A percentile compares a stretch with the other conserved stretches of the same genome.
These are phyloP conservation scores for Haliclona indistincta DNA, from an alignment of 37 sponge, comb jelly and placozoan genomes.

Conservation along the genomic window DNA sequence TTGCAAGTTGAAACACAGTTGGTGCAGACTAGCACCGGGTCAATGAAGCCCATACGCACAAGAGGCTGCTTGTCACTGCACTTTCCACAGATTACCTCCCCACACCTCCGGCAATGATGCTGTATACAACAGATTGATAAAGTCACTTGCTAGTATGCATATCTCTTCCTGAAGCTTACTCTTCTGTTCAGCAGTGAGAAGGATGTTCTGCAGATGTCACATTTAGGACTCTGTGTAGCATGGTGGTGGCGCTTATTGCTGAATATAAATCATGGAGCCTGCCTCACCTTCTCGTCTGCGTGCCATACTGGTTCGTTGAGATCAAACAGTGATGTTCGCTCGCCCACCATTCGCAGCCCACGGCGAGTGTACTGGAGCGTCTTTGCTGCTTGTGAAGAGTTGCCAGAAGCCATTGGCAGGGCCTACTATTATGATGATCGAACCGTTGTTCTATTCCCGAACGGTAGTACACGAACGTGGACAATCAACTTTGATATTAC, in stretches of 20 bases:
- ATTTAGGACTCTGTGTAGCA: constrained; percentile 30
- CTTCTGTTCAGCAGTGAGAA: constrained; percentile 57
- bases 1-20: constrained; percentile 54
- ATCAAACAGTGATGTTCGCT: constrained; percentile 61
- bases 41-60: constrained; percentile 75
- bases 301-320: constrained; percentile 76
- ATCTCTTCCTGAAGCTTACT: constrained; percentile 22
- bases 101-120: constrained; percentile 88
- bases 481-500: too few relatives aligned
- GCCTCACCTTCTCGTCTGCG: constrained; percentile 63
- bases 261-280: background rate
- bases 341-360: constrained; percentile 65
- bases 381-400: too few relatives aligned
- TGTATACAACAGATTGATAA: constrained; percentile 7
- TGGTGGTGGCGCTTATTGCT: background rate
- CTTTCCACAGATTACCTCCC: constrained; percentile 64
- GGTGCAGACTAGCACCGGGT: constrained; percentile 68
- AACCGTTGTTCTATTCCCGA: too few relatives aligned
- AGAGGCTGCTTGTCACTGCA: constrained; percentile 60
- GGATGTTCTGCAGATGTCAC: constrained; percentile 38
- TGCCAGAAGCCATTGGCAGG: too few relatives aligned
- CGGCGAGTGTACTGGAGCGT: constrained; percentile 31
- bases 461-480: too few relatives aligned
- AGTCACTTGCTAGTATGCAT: background rate
- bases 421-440: too few relatives aligned